Percentiles rank a stretch among this genome's conserved stretches.
phyloP scores from a whole-genome alignment of 2,888 invertebrate species.

The Drosophila leonis region DNA sequence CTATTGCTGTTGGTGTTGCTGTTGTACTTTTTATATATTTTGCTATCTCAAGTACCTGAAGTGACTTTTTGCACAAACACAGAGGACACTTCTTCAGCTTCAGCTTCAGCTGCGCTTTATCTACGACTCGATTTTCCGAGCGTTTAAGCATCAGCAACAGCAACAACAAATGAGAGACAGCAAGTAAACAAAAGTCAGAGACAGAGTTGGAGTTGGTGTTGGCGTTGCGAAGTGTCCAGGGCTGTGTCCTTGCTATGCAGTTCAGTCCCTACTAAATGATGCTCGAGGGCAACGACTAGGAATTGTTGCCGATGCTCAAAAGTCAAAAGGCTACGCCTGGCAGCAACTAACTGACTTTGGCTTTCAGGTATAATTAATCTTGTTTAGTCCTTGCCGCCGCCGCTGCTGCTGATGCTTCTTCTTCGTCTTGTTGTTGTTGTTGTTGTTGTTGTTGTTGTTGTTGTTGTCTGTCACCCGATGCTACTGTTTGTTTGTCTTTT shows the following conservation, averaged over 20 bases:
- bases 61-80: constrained; percentile 53
- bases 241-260: constrained; percentile 19
- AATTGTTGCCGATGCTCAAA: constrained; percentile 57
- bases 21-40: constrained; percentile 6
- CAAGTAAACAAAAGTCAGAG: constrained; percentile 64
- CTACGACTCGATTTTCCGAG: constrained; percentile 75
- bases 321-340: constrained; percentile 77
- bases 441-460: constrained; percentile 32
- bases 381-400: constrained; percentile 72
- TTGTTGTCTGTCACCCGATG: constrained; percentile 66
- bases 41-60: constrained; percentile 40
- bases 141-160: constrained; percentile 66
- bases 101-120: constrained; percentile 68
- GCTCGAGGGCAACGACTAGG: constrained; percentile 75
- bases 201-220: background rate
- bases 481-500: constrained; percentile 69
- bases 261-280: constrained; percentile 58
- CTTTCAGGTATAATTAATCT: constrained; percentile 85
- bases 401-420: constrained; percentile 19
- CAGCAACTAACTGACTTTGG: constrained; percentile 72
- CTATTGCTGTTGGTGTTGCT: background rate
- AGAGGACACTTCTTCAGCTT: constrained; percentile 62
- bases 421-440: constrained; percentile 36
- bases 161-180: constrained; percentile 31
- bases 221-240: constrained; percentile 5